phyloP scores from a whole-genome alignment of 2,797 vertebrate genomes.

The Leptodactylus fallax region DNA sequence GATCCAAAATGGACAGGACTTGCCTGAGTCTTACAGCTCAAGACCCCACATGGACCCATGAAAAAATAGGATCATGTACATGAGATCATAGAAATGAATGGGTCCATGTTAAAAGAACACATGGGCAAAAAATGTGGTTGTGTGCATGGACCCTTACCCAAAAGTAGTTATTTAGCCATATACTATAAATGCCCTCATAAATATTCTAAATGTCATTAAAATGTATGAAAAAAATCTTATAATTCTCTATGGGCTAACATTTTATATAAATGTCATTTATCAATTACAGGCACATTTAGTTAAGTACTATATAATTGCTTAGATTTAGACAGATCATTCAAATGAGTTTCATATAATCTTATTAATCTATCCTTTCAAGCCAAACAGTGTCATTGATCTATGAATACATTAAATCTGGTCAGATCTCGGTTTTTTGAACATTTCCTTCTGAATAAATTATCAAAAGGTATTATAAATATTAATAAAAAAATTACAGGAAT shows the following conservation, averaged over 20 bases:
- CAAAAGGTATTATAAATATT: conserved; percentile 26
- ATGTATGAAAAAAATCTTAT: background rate
- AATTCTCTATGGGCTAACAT: background rate
- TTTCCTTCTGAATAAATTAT: conserved; percentile 40
- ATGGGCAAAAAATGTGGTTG: too few species aligned
- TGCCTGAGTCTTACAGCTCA: too few species aligned
- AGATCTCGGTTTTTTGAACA: conserved; percentile 20
- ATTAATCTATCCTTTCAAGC: conserved; percentile 32
- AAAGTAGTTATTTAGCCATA: too few species aligned
- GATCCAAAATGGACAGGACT: too few species aligned
- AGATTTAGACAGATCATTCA: conserved; percentile 30
- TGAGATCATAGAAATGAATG: too few species aligned
- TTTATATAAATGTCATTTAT: conserved; percentile 13
- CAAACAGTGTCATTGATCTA: conserved; percentile 26
- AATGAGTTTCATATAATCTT: conserved; percentile 40
- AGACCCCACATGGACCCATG: too few species aligned
- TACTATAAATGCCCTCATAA: background rate
- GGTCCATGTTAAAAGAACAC: too few species aligned
- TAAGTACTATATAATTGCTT: conserved; percentile 34
- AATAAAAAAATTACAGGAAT: background rate
- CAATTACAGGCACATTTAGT: conserved; percentile 42
- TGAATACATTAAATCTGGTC: conserved; percentile 28
- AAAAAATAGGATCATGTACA: too few species aligned
- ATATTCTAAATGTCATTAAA: background rate
- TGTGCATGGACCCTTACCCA: too few species aligned